Conservation (phyloP, 2,797 vertebrate genomes). For the Lacerta agilis region DNA sequence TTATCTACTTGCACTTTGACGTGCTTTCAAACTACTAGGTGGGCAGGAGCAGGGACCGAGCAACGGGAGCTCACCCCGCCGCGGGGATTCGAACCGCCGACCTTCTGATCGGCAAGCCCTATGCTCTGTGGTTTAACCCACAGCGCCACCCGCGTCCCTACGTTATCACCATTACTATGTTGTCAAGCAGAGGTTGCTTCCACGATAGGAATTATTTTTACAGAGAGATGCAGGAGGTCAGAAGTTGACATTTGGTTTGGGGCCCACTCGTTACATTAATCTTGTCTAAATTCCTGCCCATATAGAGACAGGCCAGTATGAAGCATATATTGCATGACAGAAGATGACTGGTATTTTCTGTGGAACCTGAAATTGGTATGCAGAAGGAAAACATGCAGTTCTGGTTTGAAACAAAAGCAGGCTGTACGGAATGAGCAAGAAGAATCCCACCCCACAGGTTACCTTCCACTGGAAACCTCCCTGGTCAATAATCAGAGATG, state of each 20-base stretch:
- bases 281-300: constrained; percentile 54
- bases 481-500: constrained; percentile 73
- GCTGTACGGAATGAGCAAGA: constrained; percentile 60
- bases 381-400: constrained; percentile 55
- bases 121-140: too few relatives aligned
- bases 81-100: too few relatives aligned
- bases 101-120: too few relatives aligned
- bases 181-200: neutral
- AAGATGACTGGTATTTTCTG: constrained; percentile 69
- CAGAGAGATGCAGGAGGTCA: fast-evolving
- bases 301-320: constrained; percentile 55
- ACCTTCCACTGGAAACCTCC: constrained; percentile 67
- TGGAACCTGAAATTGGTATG: constrained; percentile 59
- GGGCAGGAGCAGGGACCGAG: too few relatives aligned
- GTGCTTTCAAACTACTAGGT: too few relatives aligned
- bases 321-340: constrained; percentile 57
- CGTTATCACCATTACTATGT: too few relatives aligned
- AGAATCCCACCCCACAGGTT: constrained; percentile 69
- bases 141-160: too few relatives aligned
- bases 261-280: constrained; percentile 59
- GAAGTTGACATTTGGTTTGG: constrained; percentile 15
- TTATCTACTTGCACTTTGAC: too few relatives aligned
- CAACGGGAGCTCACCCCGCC: too few relatives aligned
- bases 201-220: neutral
- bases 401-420: constrained; percentile 71